phyloP scores from a whole-genome alignment of 2,888 invertebrate genomes.

The Noctua comes region DNA sequence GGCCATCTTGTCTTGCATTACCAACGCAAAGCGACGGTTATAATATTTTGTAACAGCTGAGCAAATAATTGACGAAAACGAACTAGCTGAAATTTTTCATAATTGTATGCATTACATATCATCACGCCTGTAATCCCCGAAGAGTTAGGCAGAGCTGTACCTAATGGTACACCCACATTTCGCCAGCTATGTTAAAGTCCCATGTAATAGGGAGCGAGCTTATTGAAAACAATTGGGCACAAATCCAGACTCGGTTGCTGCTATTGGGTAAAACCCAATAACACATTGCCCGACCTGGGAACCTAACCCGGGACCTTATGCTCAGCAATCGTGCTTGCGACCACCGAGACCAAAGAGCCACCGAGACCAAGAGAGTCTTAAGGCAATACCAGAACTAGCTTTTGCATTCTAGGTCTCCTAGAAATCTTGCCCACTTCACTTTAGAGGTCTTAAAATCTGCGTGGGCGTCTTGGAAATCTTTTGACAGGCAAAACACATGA shows the following conservation, averaged over 20 bases:
- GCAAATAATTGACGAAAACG: slow-evolving; percentile 2
- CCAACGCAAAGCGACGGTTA: slow-evolving; percentile 25
- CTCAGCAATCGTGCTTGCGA: background rate
- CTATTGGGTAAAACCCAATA: background rate
- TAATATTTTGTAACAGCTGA: slow-evolving; percentile 27
- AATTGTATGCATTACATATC: background rate
- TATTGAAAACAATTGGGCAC: background rate
- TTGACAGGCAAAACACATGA: too few relatives aligned
- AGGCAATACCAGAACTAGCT: too few relatives aligned
- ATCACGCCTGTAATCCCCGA: background rate
- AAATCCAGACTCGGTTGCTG: background rate
- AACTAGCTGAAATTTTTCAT: too few relatives aligned
- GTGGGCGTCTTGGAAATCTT: too few relatives aligned
- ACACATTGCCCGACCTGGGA: background rate
- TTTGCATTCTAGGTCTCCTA: too few relatives aligned
- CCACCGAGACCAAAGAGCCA: background rate
- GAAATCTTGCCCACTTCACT: too few relatives aligned
- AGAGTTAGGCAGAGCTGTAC: background rate
- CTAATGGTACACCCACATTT: background rate
- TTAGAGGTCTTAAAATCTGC: too few relatives aligned
- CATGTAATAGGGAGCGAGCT: background rate
- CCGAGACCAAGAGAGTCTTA: too few relatives aligned
- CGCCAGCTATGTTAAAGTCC: background rate
- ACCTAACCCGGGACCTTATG: background rate
- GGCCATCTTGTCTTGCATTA: background rate